These are phyloP conservation scores for Dissostichus mawsoni DNA, from an alignment of 2,113 vertebrate species.

Conservation along the genomic window DNA sequence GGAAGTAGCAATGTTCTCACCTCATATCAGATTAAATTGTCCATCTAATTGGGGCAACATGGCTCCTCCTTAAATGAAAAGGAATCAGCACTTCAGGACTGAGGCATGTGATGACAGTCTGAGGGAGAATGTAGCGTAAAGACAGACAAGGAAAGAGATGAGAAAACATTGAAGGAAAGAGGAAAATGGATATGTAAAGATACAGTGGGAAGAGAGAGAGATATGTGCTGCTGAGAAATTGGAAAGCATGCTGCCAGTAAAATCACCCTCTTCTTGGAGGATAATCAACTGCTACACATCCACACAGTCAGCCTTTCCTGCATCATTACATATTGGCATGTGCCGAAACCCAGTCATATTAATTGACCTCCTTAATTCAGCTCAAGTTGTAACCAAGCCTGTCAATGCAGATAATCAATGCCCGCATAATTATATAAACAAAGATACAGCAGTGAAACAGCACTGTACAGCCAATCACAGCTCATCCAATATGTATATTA, in stretches of 20 bases:
- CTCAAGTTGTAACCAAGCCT: slow-evolving; percentile 53
- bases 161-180: neutral
- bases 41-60: slow-evolving; percentile 70
- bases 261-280: slow-evolving; percentile 28
- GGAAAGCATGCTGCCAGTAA: slow-evolving; percentile 33
- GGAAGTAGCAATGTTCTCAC: slow-evolving; percentile 38
- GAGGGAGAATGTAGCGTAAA: neutral
- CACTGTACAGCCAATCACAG: slow-evolving; percentile 1
- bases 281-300: slow-evolving; percentile 44
- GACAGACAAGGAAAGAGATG: neutral
- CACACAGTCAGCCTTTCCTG: slow-evolving; percentile 23
- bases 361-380: slow-evolving; percentile 67
- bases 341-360: slow-evolving; percentile 50
- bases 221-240: neutral
- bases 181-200: neutral
- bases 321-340: slow-evolving; percentile 51
- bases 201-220: neutral
- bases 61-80: slow-evolving; percentile 50
- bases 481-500: slow-evolving; percentile 49
- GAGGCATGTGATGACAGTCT: neutral
- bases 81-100: slow-evolving; percentile 17
- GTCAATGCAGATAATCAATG: slow-evolving; percentile 60
- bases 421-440: slow-evolving; percentile 42
- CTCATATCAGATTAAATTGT: slow-evolving; percentile 72
- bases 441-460: neutral